phyloP scores from a whole-genome alignment of 23 tunicate species.

The Halocynthia aurantium region DNA sequence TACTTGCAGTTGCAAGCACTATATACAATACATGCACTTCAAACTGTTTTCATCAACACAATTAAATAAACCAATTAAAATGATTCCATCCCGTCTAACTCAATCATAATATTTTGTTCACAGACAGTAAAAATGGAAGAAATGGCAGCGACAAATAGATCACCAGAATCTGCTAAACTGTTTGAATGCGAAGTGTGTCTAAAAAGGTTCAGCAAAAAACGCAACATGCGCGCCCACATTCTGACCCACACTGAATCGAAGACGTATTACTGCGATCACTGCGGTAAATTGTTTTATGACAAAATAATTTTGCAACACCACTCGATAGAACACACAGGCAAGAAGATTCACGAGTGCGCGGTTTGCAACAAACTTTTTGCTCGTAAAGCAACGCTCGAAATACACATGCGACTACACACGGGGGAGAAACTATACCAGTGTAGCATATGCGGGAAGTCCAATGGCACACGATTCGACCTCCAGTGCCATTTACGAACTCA shows the following conservation, averaged over 20 bases:
- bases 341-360: conserved; percentile 70
- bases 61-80: too few species aligned
- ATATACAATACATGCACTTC: too few species aligned
- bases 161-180: too few species aligned
- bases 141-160: too few species aligned
- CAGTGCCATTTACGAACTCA: conserved; percentile 22
- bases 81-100: too few species aligned
- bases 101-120: too few species aligned
- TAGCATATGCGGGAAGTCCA: conserved; percentile 11
- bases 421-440: conserved; percentile 5
- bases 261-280: conserved; percentile 63
- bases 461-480: conserved; percentile 12
- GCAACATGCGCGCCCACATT: conserved; percentile 64
- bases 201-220: neutral
- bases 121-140: too few species aligned
- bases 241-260: conserved; percentile 90
- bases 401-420: conserved; percentile 74
- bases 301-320: conserved; percentile 87
- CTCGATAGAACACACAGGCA: conserved; percentile 70
- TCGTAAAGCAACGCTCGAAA: conserved; percentile 77
- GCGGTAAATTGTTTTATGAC: conserved; percentile 78
- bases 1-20: too few species aligned
- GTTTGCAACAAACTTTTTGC: conserved; percentile 87
- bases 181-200: conserved; percentile 9
- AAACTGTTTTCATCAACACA: too few species aligned